Evolutionary conservation across 2,113 vertebrate genomes (phyloP).

Genomic region (Brienomyrus brachyistius): DNA sequence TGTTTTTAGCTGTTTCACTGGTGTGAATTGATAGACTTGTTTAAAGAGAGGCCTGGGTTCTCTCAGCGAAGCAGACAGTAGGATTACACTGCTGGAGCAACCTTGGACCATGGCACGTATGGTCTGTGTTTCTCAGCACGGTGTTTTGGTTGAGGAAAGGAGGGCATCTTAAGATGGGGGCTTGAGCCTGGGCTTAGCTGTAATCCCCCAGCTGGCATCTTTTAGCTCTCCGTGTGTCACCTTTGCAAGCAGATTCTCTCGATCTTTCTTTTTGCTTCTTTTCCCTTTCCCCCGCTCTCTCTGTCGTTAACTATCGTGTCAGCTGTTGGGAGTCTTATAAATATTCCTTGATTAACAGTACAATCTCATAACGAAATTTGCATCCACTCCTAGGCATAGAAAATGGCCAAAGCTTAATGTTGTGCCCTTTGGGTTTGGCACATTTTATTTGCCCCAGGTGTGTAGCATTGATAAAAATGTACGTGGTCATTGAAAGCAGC

Average conservation of each 20-base stretch:
- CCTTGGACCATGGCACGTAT: neutral
- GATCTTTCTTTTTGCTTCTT: neutral
- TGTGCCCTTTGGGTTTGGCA: neutral
- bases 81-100: neutral
- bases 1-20: neutral
- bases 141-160: neutral
- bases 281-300: too few relatives aligned
- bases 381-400: neutral
- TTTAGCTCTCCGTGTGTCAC: neutral
- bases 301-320: neutral
- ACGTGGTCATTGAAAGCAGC: neutral
- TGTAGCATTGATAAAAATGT: neutral
- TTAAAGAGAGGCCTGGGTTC: conserved; percentile 25
- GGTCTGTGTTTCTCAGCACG: neutral
- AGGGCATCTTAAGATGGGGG: neutral
- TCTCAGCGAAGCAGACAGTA: conserved; percentile 21
- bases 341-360: neutral
- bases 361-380: neutral
- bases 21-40: conserved; percentile 22
- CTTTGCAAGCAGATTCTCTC: neutral
- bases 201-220: neutral
- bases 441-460: neutral
- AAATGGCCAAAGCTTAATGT: neutral
- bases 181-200: neutral
- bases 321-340: neutral